A percentile compares a stretch with the other conserved stretches of the same genome.
phyloP scores from a whole-genome alignment of 1,140 invertebrate genomes.

The Caenorhabditis brenneri region DNA sequence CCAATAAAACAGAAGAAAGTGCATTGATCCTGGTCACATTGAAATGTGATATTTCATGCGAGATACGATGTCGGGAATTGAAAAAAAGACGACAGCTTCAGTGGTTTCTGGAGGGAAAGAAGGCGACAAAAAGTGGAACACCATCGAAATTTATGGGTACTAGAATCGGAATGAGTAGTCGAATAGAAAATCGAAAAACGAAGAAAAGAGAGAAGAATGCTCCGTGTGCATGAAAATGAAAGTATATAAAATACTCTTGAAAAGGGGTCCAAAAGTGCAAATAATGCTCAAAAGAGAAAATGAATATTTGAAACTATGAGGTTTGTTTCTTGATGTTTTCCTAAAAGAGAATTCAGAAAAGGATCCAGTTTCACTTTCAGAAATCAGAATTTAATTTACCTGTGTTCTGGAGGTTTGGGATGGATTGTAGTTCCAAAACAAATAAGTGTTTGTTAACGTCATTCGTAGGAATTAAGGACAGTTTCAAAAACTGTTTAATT shows the following conservation, averaged over 20 bases:
- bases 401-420: no score
- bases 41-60: slow-evolving; percentile 17
- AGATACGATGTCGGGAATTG: neutral
- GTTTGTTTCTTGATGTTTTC: neutral
- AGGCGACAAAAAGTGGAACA: slow-evolving; percentile 7
- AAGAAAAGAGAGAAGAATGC: neutral
- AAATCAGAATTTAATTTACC: no score
- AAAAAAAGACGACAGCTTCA: neutral
- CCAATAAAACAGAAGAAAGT: slow-evolving; percentile 10
- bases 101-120: neutral
- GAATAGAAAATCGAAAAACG: no score
- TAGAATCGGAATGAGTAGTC: slow-evolving; percentile 23
- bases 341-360: neutral
- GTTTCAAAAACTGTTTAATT: no score
- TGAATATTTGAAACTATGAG: neutral
- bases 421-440: no score
- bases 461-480: no score
- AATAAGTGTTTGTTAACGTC: no score
- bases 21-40: neutral
- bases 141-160: slow-evolving; percentile 42
- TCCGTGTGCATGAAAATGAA: neutral
- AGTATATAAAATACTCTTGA: neutral
- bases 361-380: neutral
- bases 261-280: neutral
- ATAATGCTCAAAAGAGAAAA: neutral